Evolutionary conservation across 1,140 invertebrate species (phyloP), one percentile per base, ranked within the genome.

Genomic region (Neodiprion lecontei): DNA sequence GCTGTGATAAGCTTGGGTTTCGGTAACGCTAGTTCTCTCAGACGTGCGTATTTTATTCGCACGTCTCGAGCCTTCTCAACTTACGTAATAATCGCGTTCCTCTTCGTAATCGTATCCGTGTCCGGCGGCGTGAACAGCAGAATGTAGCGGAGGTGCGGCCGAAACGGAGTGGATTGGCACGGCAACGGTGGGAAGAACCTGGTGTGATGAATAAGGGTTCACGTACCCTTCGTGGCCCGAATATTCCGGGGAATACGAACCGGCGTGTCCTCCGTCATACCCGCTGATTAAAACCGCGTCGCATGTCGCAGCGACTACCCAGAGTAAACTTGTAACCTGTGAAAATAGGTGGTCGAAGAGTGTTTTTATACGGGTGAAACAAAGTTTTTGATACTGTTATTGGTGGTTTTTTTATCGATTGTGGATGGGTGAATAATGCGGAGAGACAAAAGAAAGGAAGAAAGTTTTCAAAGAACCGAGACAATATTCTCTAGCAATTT

Each of bases 131-230:
- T 86, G 85, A 8, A 14, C 11, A 3, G n/a, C 11, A 17, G 53
- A 61, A 61, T 61, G 53, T 40, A 40, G 28, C 3, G 86, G 75
- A 1, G 86, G 86, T 0, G 84, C 79, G 0, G 87, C 87, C 61
- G 87, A 88, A n/a, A 88, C 87, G 9, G 87, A 71, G 74, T 88
- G 87, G n/a, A 88, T 76, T 53, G 87, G 87, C 11, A 88, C 86
- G 1, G 85, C 86, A 21, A 88, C 86, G 0, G 86, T 88, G 1
- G 87, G 87, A n/a, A 88, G 72, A 10, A 85, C 84, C 47, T 12
- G 11, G 73, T 88, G 87, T 49, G 79, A 81, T 47, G 84, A 84
- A 74, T 86, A 86, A 69, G 10, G 17, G 23, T 21, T 69, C 14
- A 78, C 72, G 75, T 84, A 85, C 72, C 81, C 86, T 23, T 83